Evolutionary conservation across 2,797 vertebrate species (phyloP).

Genomic region (Sitta carolinensis): DNA sequence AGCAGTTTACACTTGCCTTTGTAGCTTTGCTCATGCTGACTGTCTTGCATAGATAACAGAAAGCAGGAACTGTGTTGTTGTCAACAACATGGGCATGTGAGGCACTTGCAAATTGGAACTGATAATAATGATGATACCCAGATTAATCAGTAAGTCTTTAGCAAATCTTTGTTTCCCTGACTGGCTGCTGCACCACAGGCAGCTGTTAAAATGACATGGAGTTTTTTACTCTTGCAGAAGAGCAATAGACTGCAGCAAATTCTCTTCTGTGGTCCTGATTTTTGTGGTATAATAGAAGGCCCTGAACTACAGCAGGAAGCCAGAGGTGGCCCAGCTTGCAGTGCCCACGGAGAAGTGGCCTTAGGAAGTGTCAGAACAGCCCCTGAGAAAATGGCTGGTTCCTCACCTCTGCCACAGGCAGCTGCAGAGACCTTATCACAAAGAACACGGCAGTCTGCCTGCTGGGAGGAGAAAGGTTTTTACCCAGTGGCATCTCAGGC

Average conservation of each 20-base stretch:
- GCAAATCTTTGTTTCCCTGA: neutral
- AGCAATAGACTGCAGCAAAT: neutral
- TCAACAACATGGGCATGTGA: neutral
- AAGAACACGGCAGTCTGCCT: neutral
- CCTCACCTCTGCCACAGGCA: neutral
- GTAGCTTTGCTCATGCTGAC: neutral
- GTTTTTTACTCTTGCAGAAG: neutral
- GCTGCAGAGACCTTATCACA: neutral
- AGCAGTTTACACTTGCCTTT: neutral
- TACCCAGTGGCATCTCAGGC: neutral
- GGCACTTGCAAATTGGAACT: neutral
- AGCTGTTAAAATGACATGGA: neutral
- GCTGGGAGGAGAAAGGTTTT: neutral
- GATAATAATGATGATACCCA: neutral
- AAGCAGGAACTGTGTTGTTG: neutral
- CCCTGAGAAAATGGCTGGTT: neutral
- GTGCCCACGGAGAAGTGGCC: neutral
- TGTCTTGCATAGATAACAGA: neutral
- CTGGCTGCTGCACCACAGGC: neutral
- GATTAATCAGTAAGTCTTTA: neutral
- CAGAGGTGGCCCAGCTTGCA: neutral
- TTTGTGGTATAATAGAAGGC: neutral
- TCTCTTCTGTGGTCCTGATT: neutral
- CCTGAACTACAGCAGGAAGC: neutral
- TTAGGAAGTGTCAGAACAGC: neutral